phyloP scores from a whole-genome alignment of 2,797 vertebrate species.

The Phrynocephalus guinanensis region DNA sequence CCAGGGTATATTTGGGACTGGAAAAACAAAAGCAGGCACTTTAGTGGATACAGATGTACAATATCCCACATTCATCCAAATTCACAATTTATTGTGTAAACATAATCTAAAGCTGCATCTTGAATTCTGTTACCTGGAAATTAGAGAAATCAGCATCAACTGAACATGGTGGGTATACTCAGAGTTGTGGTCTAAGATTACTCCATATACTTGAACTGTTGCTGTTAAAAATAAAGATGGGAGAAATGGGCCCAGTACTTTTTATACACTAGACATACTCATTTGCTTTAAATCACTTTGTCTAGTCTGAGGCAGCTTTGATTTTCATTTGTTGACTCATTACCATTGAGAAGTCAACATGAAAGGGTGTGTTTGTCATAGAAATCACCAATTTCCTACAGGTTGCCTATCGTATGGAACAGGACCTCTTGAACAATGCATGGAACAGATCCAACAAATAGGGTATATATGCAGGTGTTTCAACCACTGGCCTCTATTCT shows the following conservation, averaged over 20 bases:
- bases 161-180: background rate
- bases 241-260: background rate
- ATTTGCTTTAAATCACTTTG: background rate
- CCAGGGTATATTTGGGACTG: background rate
- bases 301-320: background rate
- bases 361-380: background rate
- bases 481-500: background rate
- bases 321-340: background rate
- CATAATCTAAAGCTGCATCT: background rate
- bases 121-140: accelerated
- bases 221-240: background rate
- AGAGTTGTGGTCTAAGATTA: background rate
- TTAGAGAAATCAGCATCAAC: background rate
- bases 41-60: background rate
- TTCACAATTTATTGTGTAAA: background rate
- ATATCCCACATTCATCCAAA: too few relatives aligned
- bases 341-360: background rate
- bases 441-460: background rate
- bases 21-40: background rate
- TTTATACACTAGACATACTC: background rate
- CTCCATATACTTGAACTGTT: background rate
- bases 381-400: background rate
- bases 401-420: background rate
- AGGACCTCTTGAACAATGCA: background rate
- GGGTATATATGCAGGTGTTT: background rate